Conservation (phyloP, 2,888 invertebrate species). For the Myopa tessellatipennis region DNA sequence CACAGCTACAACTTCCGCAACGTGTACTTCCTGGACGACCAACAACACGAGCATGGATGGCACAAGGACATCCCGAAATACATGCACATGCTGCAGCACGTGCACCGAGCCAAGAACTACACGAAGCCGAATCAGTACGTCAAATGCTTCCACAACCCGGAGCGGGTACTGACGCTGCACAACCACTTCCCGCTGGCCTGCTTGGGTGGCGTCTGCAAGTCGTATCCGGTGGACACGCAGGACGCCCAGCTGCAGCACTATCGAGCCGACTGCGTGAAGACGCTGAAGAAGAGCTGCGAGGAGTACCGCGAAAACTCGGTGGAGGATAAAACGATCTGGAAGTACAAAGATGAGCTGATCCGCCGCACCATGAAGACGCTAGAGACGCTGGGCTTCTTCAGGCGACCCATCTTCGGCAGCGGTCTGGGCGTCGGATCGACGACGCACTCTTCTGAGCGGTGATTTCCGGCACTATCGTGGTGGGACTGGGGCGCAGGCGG, state of each 20-base stretch:
- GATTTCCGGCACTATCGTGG: conserved; percentile 56
- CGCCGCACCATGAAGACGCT: conserved; percentile 78
- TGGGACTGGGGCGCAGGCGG: conserved; percentile 40
- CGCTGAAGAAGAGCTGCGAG: conserved; percentile 84
- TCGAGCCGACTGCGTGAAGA: conserved; percentile 90
- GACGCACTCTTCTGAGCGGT: conserved; percentile 65
- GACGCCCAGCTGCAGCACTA: conserved; percentile 94
- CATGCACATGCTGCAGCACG: conserved; percentile 95
- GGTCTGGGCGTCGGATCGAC: conserved; percentile 58
- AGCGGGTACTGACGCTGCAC: conserved; percentile 87
- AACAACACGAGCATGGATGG: conserved; percentile 82
- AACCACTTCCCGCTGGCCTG: conserved; percentile 94
- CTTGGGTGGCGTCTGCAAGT: conserved; percentile 84
- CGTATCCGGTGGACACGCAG: conserved; percentile 83
- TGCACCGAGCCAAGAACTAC: conserved; percentile 89
- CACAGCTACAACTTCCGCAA: conserved; percentile 88
- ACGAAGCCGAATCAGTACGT: conserved; percentile 93
- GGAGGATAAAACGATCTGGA: conserved; percentile 89
- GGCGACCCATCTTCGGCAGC: conserved; percentile 51
- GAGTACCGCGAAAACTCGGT: conserved; percentile 85
- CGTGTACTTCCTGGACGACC: conserved; percentile 91
- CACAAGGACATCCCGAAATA: conserved; percentile 85
- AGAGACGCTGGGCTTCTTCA: conserved; percentile 76
- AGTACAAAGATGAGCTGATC: conserved; percentile 82
- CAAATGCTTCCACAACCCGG: conserved; percentile 94